Conservation (phyloP, 2,113 vertebrate genomes). For the Mionectes macconnelli region DNA sequence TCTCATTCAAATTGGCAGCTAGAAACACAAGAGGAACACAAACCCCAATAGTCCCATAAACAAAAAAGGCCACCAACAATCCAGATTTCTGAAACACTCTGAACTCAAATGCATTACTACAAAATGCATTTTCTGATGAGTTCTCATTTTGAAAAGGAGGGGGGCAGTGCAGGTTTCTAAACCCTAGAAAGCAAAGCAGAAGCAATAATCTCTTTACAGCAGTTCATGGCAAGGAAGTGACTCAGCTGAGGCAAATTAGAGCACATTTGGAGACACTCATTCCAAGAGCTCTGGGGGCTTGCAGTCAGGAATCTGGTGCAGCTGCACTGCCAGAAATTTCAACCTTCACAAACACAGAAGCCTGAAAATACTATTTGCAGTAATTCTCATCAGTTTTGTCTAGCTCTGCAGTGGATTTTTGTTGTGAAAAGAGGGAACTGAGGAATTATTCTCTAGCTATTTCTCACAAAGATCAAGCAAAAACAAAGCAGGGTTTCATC, state of each 20-base stretch:
- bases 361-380: neutral
- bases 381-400: neutral
- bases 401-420: neutral
- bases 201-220: conserved; percentile 2
- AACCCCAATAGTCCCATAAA: neutral
- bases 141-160: conserved; percentile 19
- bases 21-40: neutral
- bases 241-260: conserved; percentile 43
- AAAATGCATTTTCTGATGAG: conserved; percentile 12
- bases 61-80: neutral
- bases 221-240: conserved; percentile 21
- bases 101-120: neutral
- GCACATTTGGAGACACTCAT: conserved; percentile 8
- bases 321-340: neutral
- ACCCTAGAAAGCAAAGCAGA: conserved; percentile 34
- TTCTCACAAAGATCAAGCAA: neutral
- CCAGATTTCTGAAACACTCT: neutral
- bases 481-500: neutral
- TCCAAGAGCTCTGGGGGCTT: neutral
- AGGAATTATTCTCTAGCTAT: neutral
- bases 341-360: neutral
- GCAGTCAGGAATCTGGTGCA: neutral
- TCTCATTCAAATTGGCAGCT: neutral
- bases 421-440: neutral
- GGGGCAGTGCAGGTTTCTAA: conserved; percentile 29